Percentiles rank a stretch among this genome's conserved stretches.
These are phyloP conservation scores for Cercopithecus mona DNA, from an alignment of 2,113 vertebrate species.

Conservation along the genomic window DNA sequence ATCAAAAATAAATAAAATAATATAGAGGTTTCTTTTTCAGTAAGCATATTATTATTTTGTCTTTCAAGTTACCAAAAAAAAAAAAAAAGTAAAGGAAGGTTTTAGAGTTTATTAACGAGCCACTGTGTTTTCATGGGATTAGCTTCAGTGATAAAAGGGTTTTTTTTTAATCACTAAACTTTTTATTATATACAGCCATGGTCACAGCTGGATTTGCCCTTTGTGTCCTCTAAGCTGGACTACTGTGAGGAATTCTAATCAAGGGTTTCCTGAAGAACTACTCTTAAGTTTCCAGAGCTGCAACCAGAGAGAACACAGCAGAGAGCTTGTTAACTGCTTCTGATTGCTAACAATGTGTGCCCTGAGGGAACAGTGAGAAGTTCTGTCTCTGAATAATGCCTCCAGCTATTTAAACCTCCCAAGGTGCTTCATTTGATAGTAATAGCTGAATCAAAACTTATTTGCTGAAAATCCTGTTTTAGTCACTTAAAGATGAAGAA, in stretches of 20 bases:
- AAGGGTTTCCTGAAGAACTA: constrained; percentile 56
- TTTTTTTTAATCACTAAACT: constrained; percentile 21
- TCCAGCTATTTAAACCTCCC: constrained; percentile 37
- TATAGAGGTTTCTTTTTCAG: background rate
- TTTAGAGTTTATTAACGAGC: background rate
- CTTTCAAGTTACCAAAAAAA: background rate
- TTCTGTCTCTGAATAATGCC: background rate
- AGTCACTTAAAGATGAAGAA: constrained; percentile 7
- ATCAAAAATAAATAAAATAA: constrained; percentile 16
- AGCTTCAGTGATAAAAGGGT: background rate
- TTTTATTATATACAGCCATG: background rate
- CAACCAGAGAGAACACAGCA: background rate
- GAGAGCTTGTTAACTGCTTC: constrained; percentile 57
- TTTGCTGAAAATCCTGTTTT: constrained; percentile 48
- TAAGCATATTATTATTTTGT: background rate
- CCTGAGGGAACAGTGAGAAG: background rate
- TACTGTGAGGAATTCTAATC: constrained; percentile 69
- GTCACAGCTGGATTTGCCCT: constrained; percentile 53
- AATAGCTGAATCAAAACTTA: constrained; percentile 61
- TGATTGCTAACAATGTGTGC: constrained; percentile 9
- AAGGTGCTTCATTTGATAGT: constrained; percentile 45
- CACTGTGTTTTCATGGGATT: background rate
- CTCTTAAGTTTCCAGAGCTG: constrained; percentile 33
- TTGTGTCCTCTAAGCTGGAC: constrained; percentile 30
- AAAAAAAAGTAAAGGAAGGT: background rate